Conservation (phyloP, 2,888 invertebrate species). For the Drosophila recens region DNA sequence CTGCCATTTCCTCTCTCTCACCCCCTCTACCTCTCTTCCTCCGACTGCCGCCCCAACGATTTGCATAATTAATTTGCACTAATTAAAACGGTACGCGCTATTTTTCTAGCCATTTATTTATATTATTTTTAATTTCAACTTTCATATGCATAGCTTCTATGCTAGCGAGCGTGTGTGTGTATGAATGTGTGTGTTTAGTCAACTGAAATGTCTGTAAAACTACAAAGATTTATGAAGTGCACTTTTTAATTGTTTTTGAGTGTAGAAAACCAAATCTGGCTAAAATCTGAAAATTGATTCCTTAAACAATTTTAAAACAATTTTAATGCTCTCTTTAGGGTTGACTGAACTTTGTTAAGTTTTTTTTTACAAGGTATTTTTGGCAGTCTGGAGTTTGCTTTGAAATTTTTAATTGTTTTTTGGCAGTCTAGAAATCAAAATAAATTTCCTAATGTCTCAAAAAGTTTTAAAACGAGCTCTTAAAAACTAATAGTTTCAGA, state of each 20-base stretch:
- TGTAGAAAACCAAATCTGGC: not conserved
- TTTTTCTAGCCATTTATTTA: conserved; percentile 42
- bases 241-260: not conserved
- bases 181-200: not conserved
- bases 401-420: not conserved
- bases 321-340: not conserved
- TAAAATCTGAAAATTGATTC: not conserved
- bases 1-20: conserved; percentile 9
- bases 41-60: conserved; percentile 17
- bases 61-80: conserved; percentile 51
- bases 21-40: not conserved
- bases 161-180: not conserved
- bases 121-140: conserved; percentile 28
- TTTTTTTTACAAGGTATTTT: not conserved
- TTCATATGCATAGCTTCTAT: not conserved
- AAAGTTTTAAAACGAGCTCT: not conserved
- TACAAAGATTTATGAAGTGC: not conserved
- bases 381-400: not conserved
- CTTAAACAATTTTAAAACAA: not conserved
- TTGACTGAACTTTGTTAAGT: not conserved
- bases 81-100: conserved; percentile 53
- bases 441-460: not conserved
- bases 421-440: not conserved
- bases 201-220: conserved; percentile 5
- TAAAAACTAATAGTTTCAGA: too few relatives aligned